phyloP scores from a whole-genome alignment of 2,797 vertebrate genomes.

The Diglossa cyanea region DNA sequence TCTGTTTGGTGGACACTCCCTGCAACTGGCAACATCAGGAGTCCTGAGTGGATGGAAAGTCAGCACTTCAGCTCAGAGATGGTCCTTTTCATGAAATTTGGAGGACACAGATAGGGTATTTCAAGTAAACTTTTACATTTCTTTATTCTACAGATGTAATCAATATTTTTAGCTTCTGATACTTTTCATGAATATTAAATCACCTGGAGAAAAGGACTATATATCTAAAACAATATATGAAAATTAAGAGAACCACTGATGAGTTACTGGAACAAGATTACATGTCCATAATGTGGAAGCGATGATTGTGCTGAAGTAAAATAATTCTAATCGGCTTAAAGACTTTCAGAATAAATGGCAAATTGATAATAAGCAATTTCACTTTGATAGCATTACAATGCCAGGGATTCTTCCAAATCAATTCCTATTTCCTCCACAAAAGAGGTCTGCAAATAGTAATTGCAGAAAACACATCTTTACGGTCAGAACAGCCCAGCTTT shows the following conservation, averaged over 20 bases:
- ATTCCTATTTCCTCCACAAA: conserved; percentile 52
- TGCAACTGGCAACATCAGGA: background rate
- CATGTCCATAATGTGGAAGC: background rate
- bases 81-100: background rate
- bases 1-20: background rate
- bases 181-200: background rate
- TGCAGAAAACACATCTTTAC: conserved; percentile 22
- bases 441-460: conserved; percentile 32
- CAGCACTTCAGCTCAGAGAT: background rate
- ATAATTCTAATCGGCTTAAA: conserved; percentile 34
- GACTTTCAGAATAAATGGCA: conserved; percentile 42
- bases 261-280: conserved; percentile 6
- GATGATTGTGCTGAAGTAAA: conserved; percentile 16
- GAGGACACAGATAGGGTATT: background rate
- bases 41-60: background rate
- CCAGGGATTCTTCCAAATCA: conserved; percentile 43
- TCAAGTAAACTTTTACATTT: background rate
- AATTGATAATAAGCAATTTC: conserved; percentile 52
- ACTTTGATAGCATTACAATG: background rate
- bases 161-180: background rate
- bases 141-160: background rate
- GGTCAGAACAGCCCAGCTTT: conserved; percentile 13
- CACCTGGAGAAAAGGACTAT: background rate
- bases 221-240: background rate
- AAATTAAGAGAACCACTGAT: background rate